phyloP scores from a whole-genome alignment of 2,113 vertebrate genomes.

The Ciconia stormi region DNA sequence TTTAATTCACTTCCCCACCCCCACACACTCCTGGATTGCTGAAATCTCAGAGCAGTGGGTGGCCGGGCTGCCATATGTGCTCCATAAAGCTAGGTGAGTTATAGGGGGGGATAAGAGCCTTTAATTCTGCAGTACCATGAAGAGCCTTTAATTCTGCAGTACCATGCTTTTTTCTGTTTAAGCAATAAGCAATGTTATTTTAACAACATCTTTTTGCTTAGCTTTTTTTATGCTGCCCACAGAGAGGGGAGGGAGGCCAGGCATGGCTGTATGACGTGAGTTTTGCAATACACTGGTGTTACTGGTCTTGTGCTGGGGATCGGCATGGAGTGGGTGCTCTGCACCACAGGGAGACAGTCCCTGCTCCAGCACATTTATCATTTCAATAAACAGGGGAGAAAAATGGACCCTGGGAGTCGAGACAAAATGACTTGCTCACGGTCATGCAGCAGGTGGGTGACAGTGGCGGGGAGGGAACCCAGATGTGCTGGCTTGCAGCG shows the following conservation, averaged over 20 bases:
- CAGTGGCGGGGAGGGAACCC: neutral
- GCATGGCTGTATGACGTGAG: fast-evolving
- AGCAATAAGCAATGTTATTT: neutral
- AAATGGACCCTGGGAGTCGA: neutral
- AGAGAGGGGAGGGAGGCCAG: neutral
- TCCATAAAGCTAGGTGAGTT: neutral
- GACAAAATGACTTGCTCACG: neutral
- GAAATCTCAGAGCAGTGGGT: neutral
- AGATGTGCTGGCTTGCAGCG: neutral
- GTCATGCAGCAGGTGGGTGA: neutral
- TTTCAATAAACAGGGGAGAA: neutral
- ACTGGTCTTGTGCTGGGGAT: neutral
- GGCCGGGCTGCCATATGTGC: neutral
- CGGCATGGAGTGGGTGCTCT: neutral
- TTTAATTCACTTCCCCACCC: constrained; percentile 2
- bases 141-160: neutral
- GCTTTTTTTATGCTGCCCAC: neutral
- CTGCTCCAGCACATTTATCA: neutral
- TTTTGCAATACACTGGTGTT: neutral
- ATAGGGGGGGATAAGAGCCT: neutral
- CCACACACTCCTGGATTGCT: neutral
- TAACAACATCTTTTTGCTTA: neutral
- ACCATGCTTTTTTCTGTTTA: too few species aligned
- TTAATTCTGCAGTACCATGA: neutral
- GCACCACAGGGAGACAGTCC: neutral